Evolutionary conservation across 2,797 vertebrate genomes (phyloP), one percentile per base, ranked within the genome.

Genomic region (Streptopelia turtur): DNA sequence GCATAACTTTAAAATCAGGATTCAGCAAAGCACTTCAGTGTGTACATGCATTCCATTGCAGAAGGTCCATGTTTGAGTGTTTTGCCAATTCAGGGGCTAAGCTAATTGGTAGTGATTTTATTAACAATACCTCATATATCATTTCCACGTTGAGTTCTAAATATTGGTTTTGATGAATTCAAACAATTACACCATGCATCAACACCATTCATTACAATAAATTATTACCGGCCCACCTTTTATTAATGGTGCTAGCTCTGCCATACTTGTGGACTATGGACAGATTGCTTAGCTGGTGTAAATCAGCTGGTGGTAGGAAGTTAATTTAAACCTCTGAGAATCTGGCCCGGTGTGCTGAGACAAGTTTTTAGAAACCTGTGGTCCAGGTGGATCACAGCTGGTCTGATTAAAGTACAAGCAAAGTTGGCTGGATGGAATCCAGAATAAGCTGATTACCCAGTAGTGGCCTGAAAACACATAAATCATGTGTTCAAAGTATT

Each of bases 401-500:
- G 37, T n/a, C 47, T 85, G 80, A 77, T 71, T 68, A 57, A 93
- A 90, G 53, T 2, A 15, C 57, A 39, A 83, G 85, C 21, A 57
- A 70, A 64, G 57, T 37, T 88, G 70, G 15, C 60, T 90, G 90
- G 45, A 33, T 83, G 45, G 52, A 45, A 60, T 75, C 72, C 75
- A 90, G 60, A 91, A 64, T 60, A 78, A 96, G 31, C 57, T 81
- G 91, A 85, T 92, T 90, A 88, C 66, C 76, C 87, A 61, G 76
- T 10, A 65, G 87, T 66, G 76, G 75, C 70, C 92, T 31, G 64
- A 80, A 85, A 96, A 86, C 39, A 60, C 60, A 89, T 60, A 92
- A 91, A 92, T 71, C 84, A 71, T 60, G 50, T 33, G 69, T 49
- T 86, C 33, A 49, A 53, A 89, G 43, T 53, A 27, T 83, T 13